Evolutionary conservation across 2,113 vertebrate genomes (phyloP).

Genomic region (Callionymus lyra): DNA sequence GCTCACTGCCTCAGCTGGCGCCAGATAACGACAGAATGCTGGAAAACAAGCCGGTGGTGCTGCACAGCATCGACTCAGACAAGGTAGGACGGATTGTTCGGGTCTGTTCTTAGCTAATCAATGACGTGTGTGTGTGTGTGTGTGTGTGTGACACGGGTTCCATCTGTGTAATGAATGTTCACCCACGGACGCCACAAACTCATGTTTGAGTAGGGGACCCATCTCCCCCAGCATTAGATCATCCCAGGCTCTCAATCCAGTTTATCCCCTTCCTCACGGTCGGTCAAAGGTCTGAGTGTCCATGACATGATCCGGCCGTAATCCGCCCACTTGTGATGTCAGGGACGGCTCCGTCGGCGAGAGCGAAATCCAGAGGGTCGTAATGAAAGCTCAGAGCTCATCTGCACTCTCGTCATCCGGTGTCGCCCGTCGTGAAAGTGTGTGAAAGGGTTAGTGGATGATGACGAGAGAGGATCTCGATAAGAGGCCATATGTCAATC

Average conservation of each 20-base stretch:
- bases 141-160: neutral
- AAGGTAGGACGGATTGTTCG: conserved; percentile 66
- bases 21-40: conserved; percentile 67
- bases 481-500: conserved; percentile 7
- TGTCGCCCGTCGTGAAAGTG: conserved; percentile 15
- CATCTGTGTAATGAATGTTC: conserved; percentile 23
- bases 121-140: neutral
- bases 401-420: conserved; percentile 18
- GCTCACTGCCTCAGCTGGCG: conserved; percentile 55
- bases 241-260: conserved; percentile 41
- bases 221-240: conserved; percentile 32
- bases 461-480: neutral
- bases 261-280: conserved; percentile 27
- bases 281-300: conserved; percentile 34
- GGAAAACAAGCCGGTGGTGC: conserved; percentile 55
- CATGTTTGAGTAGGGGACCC: neutral
- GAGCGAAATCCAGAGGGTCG: too few relatives aligned
- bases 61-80: conserved; percentile 72
- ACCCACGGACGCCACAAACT: conserved; percentile 4
- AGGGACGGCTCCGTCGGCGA: conserved; percentile 44
- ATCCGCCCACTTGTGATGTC: conserved; percentile 50
- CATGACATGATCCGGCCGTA: conserved; percentile 25
- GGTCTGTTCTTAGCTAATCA: neutral
- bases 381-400: conserved; percentile 37
- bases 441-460: neutral